Percentiles rank a stretch among this genome's conserved stretches.
Evolutionary conservation across 1,140 invertebrate species (phyloP).

Genomic region (Drosophila takahashii): DNA sequence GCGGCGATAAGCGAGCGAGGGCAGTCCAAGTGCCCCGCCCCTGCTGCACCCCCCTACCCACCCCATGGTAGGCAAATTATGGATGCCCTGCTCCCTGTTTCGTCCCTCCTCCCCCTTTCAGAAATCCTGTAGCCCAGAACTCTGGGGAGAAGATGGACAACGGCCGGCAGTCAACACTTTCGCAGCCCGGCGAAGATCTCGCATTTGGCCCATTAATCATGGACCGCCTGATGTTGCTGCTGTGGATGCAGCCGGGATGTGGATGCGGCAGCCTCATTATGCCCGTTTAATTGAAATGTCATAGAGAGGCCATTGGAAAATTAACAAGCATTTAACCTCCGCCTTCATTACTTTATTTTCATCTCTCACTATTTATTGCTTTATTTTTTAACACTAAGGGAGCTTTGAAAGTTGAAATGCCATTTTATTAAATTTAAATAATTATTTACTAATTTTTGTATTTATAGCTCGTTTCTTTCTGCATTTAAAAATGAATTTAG

Average conservation of each 20-base stretch:
- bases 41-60: not conserved
- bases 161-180: slow-evolving; percentile 57
- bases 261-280: slow-evolving; percentile 38
- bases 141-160: slow-evolving; percentile 46
- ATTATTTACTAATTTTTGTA: not conserved
- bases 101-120: not conserved
- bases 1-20: slow-evolving; percentile 32
- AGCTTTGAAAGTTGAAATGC: not conserved
- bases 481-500: no score
- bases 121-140: not conserved
- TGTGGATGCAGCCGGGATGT: not conserved
- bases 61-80: slow-evolving; percentile 39
- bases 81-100: slow-evolving; percentile 6
- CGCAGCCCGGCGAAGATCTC: slow-evolving; percentile 41
- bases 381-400: slow-evolving; percentile 7
- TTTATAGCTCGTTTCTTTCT: no score
- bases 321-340: slow-evolving; percentile 49
- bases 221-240: slow-evolving; percentile 21
- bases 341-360: slow-evolving; percentile 41
- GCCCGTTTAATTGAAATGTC: slow-evolving; percentile 59
- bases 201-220: slow-evolving; percentile 64
- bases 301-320: slow-evolving; percentile 56
- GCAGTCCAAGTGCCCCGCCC: slow-evolving; percentile 11
- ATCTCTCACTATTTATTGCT: slow-evolving; percentile 25
- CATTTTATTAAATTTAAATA: not conserved